phyloP scores from a whole-genome alignment of 2,113 vertebrate species.

The Sinocyclocheilus rhinocerous region DNA sequence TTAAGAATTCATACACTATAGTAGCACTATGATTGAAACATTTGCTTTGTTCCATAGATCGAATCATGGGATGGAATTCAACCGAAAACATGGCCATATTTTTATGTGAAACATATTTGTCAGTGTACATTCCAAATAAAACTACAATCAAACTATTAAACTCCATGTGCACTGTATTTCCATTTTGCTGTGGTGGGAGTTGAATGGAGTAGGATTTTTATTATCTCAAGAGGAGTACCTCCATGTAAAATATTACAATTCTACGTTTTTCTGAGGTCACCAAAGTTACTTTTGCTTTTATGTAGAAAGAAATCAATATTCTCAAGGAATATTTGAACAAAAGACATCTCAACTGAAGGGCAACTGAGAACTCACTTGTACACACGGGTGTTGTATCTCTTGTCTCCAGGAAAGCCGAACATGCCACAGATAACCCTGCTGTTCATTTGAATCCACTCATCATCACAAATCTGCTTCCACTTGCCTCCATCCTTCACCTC shows the following conservation, averaged over 20 bases:
- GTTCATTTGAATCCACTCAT: constrained; percentile 83
- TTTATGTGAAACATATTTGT: too few relatives aligned
- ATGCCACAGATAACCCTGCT: constrained; percentile 94
- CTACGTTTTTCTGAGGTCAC: background rate
- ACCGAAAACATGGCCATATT: too few relatives aligned
- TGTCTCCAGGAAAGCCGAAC: constrained; percentile 94
- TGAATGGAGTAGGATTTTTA: background rate
- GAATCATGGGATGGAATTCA: too few relatives aligned
- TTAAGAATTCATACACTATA: too few relatives aligned
- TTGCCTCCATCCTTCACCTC: constrained; percentile 88
- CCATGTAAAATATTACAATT: background rate
- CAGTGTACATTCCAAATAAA: too few relatives aligned
- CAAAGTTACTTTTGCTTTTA: background rate
- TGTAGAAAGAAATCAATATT: background rate
- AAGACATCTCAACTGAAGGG: background rate
- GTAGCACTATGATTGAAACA: too few relatives aligned
- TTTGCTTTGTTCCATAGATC: too few relatives aligned
- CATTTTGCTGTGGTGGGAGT: background rate
- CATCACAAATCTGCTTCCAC: constrained; percentile 95
- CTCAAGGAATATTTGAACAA: background rate
- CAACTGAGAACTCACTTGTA: constrained; percentile 86
- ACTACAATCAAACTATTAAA: too few relatives aligned
- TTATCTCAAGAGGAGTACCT: background rate
- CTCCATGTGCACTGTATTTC: background rate
- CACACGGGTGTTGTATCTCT: constrained; percentile 86